These are phyloP conservation scores for Prunella fulvescens DNA, from an alignment of 2,113 vertebrate species.

Conservation along the genomic window DNA sequence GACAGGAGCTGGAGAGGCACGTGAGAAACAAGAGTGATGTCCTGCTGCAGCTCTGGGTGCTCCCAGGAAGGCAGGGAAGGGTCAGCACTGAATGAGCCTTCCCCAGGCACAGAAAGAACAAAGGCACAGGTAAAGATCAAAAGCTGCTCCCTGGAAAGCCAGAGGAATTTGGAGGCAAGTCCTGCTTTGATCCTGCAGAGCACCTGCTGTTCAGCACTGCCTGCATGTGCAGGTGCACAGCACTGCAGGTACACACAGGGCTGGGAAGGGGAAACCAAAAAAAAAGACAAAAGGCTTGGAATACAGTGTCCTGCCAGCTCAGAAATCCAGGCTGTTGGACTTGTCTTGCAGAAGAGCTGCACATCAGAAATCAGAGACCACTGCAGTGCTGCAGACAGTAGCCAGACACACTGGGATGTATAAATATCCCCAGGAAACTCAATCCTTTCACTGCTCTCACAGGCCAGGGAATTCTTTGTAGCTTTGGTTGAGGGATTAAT, in stretches of 20 bases:
- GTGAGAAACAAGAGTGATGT: background rate
- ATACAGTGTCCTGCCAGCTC: background rate
- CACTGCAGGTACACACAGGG: background rate
- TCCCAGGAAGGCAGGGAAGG: background rate
- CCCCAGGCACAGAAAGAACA: background rate
- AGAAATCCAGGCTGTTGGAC: background rate
- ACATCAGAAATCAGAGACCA: background rate
- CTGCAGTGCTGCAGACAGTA: background rate
- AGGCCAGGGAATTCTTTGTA: background rate
- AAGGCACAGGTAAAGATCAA: background rate
- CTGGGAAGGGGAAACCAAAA: background rate
- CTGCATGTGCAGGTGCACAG: background rate
- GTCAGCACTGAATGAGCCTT: background rate
- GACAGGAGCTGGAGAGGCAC: background rate
- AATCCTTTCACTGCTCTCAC: background rate
- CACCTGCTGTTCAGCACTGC: background rate
- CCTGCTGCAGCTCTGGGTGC: background rate
- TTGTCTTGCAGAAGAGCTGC: background rate
- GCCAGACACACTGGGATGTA: background rate
- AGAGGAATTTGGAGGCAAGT: background rate
- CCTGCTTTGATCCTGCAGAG: background rate
- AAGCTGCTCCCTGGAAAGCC: background rate
- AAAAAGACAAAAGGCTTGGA: background rate
- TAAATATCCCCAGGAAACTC: background rate
- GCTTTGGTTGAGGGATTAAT: background rate